These are phyloP conservation scores for Stenotaenia linearis DNA, from an alignment of 2,888 invertebrate genomes.

Conservation along the genomic window DNA sequence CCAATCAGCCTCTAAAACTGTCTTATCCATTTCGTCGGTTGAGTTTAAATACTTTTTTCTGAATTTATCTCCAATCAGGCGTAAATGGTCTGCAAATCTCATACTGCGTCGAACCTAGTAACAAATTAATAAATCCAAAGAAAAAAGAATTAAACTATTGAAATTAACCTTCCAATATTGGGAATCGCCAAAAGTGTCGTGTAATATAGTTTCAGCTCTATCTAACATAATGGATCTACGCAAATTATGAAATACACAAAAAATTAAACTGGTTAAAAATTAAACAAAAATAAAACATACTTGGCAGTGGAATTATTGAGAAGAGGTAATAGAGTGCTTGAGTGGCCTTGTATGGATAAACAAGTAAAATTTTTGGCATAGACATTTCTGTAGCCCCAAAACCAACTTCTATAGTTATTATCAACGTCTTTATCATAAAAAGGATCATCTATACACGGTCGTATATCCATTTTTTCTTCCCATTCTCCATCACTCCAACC, in stretches of 20 bases:
- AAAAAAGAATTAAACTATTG: neutral
- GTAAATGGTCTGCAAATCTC: slow-evolving; percentile 70
- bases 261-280: neutral
- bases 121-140: neutral
- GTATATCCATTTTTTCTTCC: slow-evolving; percentile 70
- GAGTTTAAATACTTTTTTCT: slow-evolving; percentile 60
- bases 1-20: slow-evolving; percentile 59
- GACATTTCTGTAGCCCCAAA: slow-evolving; percentile 68
- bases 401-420: slow-evolving; percentile 51
- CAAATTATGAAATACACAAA: slow-evolving; percentile 21
- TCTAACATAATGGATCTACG: slow-evolving; percentile 61
- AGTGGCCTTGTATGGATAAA: slow-evolving; percentile 70
- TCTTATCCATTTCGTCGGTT: slow-evolving; percentile 55
- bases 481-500: slow-evolving; percentile 77
- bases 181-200: slow-evolving; percentile 75
- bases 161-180: slow-evolving; percentile 74
- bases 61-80: slow-evolving; percentile 63
- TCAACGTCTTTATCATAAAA: slow-evolving; percentile 42
- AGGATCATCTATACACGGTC: slow-evolving; percentile 51
- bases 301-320: slow-evolving; percentile 52
- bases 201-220: slow-evolving; percentile 79
- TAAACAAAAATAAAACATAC: slow-evolving; percentile 43
- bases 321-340: slow-evolving; percentile 49
- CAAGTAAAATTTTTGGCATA: slow-evolving; percentile 63
- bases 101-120: slow-evolving; percentile 64